phyloP scores from a whole-genome alignment of 1,140 invertebrate species.

The Archivesica marissinica region DNA sequence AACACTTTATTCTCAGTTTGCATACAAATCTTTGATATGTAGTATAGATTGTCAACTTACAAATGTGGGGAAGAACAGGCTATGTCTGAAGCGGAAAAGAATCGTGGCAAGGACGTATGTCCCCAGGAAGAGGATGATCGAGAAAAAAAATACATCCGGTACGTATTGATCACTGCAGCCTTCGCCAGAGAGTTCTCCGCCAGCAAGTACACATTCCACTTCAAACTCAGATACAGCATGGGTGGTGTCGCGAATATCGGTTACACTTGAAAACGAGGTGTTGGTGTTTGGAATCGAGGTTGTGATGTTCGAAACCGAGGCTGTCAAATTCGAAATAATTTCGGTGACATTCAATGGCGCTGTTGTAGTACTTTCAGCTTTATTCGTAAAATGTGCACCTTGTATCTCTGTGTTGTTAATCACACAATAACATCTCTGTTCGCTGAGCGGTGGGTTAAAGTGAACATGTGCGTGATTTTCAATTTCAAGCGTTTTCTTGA shows the following conservation, averaged over 20 bases:
- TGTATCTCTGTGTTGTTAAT: constrained; percentile 48
- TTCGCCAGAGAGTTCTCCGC: constrained; percentile 57
- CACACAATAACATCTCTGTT: constrained; percentile 72
- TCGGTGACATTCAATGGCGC: constrained; percentile 87
- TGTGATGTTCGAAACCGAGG: not conserved
- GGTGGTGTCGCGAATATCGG: constrained; percentile 86
- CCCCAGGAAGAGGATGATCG: constrained; percentile 94
- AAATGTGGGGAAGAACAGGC: constrained; percentile 94
- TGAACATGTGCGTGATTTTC: constrained; percentile 71
- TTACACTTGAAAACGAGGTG: not conserved
- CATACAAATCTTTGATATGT: no score
- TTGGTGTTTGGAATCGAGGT: not conserved
- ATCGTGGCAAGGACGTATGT: constrained; percentile 95
- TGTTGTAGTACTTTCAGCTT: not conserved
- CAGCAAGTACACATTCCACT: not conserved
- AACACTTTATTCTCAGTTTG: no score
- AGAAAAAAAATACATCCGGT: constrained; percentile 97
- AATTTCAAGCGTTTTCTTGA: constrained; percentile 84
- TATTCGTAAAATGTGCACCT: not conserved
- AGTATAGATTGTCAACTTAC: no score
- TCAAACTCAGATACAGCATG: constrained; percentile 19
- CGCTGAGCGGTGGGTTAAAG: constrained; percentile 55
- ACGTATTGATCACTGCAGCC: constrained; percentile 67
- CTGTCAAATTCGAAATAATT: constrained; percentile 83
- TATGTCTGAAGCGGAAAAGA: constrained; percentile 96